Base-by-base conservation (phyloP, 30 jellyfish, hydroid and myxozoan species). In the Chironex yamaguchii region DNA sequence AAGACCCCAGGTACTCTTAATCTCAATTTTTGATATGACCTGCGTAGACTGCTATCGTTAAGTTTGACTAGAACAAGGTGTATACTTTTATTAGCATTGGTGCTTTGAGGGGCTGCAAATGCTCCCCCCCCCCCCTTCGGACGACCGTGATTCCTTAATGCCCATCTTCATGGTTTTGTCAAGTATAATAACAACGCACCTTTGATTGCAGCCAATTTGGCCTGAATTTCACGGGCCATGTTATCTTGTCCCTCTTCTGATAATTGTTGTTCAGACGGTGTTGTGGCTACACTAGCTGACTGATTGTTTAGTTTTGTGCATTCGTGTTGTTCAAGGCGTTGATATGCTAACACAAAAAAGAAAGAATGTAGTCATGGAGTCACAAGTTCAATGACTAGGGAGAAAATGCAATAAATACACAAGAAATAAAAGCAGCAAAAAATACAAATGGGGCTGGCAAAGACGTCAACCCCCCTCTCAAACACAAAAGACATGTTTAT, bases 201-300 rank as follows among this genome's bases (percentile, higher is more conserved):
- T 90, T 67, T 67, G n/a, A 82, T 79, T 17, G 96, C 74, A 36
- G 86, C 87, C 80, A 90, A 62, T 29, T 71, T 82, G 4, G 97
- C 97, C 50, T 90, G 92, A 13, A 90, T 76, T 24, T 71, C 89
- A 28, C 84, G 92, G 3, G 91, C 97, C 26, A 86, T 65, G 75
- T 76, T 30, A 17, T 74, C 81, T 4, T 51, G 68, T 14, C 30
- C 65, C 14, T n/a, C 50, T 23, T 25, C 29, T 2, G 35, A 49
- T 42, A 17, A 42, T 42, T 42, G 58, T 17, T 17, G 13, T 9
- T 42, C 58, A 6, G 58, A 42, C 17, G 58, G 58, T 42, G 58
- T 42, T 6, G 9, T 17, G 13, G 58, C 13, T 42, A 42, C 58
- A 42, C 17, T 17, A 42, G 9, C 13, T 9, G 17, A 42, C 58